These are phyloP conservation scores for Lysiphlebus fabarum DNA, from an alignment of 1,140 invertebrate species.

Conservation along the genomic window DNA sequence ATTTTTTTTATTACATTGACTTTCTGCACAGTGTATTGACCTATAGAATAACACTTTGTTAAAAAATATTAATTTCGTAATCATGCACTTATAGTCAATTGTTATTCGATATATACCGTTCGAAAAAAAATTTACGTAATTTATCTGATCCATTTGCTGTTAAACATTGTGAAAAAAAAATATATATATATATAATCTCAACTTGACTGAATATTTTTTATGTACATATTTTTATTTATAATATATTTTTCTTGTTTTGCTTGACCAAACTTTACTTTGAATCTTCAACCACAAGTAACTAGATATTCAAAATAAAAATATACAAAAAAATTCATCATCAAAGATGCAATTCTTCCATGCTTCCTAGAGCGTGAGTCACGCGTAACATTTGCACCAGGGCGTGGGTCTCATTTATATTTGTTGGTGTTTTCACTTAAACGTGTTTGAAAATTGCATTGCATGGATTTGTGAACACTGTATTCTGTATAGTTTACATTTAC, in stretches of 20 bases:
- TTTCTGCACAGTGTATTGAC: no score
- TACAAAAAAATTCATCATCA: slow-evolving; percentile 26
- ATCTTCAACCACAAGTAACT: slow-evolving; percentile 27
- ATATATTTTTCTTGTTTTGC: no score
- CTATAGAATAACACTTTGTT: no score
- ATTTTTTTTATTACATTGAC: no score
- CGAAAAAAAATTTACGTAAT: slow-evolving; percentile 26
- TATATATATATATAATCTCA: no score
- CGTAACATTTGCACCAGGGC: slow-evolving; percentile 49
- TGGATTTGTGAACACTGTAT: slow-evolving; percentile 10
- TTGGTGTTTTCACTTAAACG: slow-evolving; percentile 25
- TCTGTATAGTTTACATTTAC: slow-evolving; percentile 1
- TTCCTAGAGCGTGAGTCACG: slow-evolving; percentile 45
- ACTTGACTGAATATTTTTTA: no score
- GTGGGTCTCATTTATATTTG: slow-evolving; percentile 34
- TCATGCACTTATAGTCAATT: neutral
- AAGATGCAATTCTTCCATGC: slow-evolving; percentile 40
- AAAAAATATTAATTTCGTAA: slow-evolving; percentile 3
- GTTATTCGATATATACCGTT: slow-evolving; percentile 42
- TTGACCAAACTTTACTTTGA: no score
- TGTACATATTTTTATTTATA: no score
- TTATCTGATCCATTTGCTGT: slow-evolving; percentile 18
- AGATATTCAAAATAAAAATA: neutral
- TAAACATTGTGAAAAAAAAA: slow-evolving; percentile 12
- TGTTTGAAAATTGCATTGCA: slow-evolving; percentile 3